Evolutionary conservation across 1,140 invertebrate species (phyloP), one percentile per base, ranked within the genome.

Genomic region (Zaprionus inermis): DNA sequence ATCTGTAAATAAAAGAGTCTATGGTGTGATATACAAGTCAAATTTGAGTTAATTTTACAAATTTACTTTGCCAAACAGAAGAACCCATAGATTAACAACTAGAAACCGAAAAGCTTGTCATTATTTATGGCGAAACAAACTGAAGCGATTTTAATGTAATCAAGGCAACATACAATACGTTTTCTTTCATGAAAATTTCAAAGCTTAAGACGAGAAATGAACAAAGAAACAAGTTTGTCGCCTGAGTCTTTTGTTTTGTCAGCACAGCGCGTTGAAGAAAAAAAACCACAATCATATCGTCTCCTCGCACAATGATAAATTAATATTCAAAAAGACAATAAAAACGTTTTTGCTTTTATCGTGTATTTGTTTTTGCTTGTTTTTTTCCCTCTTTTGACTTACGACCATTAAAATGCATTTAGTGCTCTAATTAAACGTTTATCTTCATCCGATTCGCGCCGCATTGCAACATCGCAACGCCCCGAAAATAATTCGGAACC

Each of bases 231-330:
- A 57, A 79, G 83, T 85, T 85, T 85, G 82, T 88, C 79, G 79
- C 73, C 67, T 83, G 77, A 86, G 83, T 86, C 83, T 88, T 86
- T 86, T 86, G 84, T 88, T 82, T 76, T 88, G 79, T 52, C 72
- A 58, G 67, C 71, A 44, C 41, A 60, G 65, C 52, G 41, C 57
- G 32, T 74, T 61, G 41, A 49, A 36, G 74, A 71, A 52, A 54
- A 54, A 49, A 36, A 77, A 71, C 46, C 49, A 54, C 52, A 24
- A 65, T 44, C 38, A 16, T 16, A 44, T 16, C 38, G n/a, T n/a
- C 7, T 44, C 38, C 7, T 44, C 6, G 14, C 5, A 14, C 20
- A 30, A 69, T 82, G 83, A 88, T 88, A 80, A 77, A 88, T 88
- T 83, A 83, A 83, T 89, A 88, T 80, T 77, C 75, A 44, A 68